phyloP scores from a whole-genome alignment of 2,113 vertebrate genomes.

The Bolborhynchus lineola region DNA sequence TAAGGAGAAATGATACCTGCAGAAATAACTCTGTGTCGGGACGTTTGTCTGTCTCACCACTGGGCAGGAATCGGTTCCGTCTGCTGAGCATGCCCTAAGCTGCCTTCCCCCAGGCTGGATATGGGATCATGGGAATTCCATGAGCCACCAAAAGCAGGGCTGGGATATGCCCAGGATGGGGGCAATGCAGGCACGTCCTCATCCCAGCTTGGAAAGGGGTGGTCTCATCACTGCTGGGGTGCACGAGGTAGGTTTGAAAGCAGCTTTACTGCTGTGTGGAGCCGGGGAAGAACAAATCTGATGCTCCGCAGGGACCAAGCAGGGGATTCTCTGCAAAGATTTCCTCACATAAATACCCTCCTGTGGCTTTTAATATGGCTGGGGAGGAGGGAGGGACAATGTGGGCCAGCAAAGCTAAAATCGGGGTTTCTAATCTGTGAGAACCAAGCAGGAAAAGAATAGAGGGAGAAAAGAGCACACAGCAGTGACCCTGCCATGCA shows the following conservation, averaged over 20 bases:
- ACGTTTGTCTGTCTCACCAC: rapidly evolving
- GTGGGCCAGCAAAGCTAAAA: neutral
- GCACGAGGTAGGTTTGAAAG: neutral
- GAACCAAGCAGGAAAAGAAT: neutral
- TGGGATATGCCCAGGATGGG: neutral
- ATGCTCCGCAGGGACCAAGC: neutral
- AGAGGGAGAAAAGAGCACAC: neutral
- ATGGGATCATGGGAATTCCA: rapidly evolving
- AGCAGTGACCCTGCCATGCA: rapidly evolving
- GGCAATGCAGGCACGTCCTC: rapidly evolving
- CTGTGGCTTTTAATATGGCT: neutral
- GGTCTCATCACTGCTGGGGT: neutral
- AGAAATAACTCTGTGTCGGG: neutral
- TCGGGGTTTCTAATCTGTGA: neutral
- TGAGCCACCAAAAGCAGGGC: rapidly evolving
- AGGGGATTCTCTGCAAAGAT: neutral
- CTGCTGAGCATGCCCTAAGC: neutral
- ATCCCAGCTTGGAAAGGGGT: neutral
- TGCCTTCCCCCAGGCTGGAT: neutral
- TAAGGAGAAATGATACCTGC: neutral
- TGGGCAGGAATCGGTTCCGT: neutral
- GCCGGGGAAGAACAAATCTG: neutral
- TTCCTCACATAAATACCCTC: neutral
- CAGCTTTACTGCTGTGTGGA: neutral
- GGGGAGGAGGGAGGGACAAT: neutral